Percentiles rank a stretch among this genome's conserved stretches.
These are phyloP conservation scores for Drosophila athabasca DNA, from an alignment of 1,140 invertebrate species.

Conservation along the genomic window DNA sequence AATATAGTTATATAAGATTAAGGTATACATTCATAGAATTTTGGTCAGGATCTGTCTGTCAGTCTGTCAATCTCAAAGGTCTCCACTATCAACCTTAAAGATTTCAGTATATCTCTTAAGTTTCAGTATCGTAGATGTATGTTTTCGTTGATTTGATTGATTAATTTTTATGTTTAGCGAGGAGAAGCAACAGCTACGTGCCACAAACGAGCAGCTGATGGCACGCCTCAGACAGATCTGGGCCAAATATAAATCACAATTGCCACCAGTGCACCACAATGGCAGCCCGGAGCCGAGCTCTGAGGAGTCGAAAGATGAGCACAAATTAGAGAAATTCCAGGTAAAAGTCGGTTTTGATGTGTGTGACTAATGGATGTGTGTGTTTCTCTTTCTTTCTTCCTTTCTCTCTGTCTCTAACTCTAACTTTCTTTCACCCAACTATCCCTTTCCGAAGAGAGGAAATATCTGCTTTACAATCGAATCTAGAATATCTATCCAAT, in stretches of 20 bases:
- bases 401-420: slow-evolving; percentile 43
- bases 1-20: slow-evolving; percentile 45
- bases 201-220: slow-evolving; percentile 86
- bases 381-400: slow-evolving; percentile 32
- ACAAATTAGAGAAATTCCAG: slow-evolving; percentile 40
- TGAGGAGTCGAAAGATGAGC: slow-evolving; percentile 48
- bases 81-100: not conserved
- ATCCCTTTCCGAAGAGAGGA: slow-evolving; percentile 82
- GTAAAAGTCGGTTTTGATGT: slow-evolving; percentile 47
- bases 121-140: not conserved
- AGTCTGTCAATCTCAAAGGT: no score
- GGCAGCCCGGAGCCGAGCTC: slow-evolving; percentile 47
- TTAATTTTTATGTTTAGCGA: slow-evolving; percentile 35
- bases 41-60: no score
- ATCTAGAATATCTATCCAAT: slow-evolving; percentile 85
- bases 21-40: slow-evolving; percentile 9
- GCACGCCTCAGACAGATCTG: slow-evolving; percentile 85
- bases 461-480: slow-evolving; percentile 86
- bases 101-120: not conserved
- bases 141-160: slow-evolving; percentile 1
- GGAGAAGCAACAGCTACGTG: slow-evolving; percentile 85
- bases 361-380: slow-evolving; percentile 43
- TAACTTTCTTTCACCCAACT: slow-evolving; percentile 5
- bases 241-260: slow-evolving; percentile 84
- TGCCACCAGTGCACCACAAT: slow-evolving; percentile 40